Percentiles rank a stretch among this genome's conserved stretches.
Evolutionary conservation across 2,888 invertebrate species (phyloP).

Genomic region (Entomobrya proxima): DNA sequence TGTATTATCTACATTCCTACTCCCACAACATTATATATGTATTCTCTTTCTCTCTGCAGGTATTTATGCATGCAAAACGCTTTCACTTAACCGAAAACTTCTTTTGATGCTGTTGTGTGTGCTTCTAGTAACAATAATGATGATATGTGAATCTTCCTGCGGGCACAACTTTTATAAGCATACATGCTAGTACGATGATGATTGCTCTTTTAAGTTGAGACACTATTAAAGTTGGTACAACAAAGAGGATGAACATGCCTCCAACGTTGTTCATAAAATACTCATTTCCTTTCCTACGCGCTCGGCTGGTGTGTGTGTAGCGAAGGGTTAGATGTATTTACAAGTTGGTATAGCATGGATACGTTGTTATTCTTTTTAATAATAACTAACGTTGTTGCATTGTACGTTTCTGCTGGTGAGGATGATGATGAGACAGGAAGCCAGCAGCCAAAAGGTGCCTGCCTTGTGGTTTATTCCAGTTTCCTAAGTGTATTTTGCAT

Average conservation of each 20-base stretch:
- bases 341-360: not conserved
- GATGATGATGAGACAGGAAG: slow-evolving; percentile 30
- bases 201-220: slow-evolving; percentile 53
- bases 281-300: not conserved
- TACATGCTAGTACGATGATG: slow-evolving; percentile 41
- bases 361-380: slow-evolving; percentile 15
- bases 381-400: slow-evolving; percentile 3
- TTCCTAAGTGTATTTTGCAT: slow-evolving; percentile 3
- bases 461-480: slow-evolving; percentile 1
- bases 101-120: not conserved
- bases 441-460: not conserved
- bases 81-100: slow-evolving; percentile 1
- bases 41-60: not conserved
- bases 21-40: not conserved
- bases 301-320: not conserved
- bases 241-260: slow-evolving; percentile 28
- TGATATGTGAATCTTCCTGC: slow-evolving; percentile 40
- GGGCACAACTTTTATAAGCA: slow-evolving; percentile 47
- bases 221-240: slow-evolving; percentile 48
- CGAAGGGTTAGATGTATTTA: not conserved
- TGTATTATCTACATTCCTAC: not conserved
- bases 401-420: not conserved
- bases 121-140: not conserved
- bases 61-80: slow-evolving; percentile 24
- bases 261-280: slow-evolving; percentile 15